Percentiles rank a stretch among this genome's conserved stretches.
Conservation (phyloP, 1,140 invertebrate genomes). For the Cyclina sinensis region DNA sequence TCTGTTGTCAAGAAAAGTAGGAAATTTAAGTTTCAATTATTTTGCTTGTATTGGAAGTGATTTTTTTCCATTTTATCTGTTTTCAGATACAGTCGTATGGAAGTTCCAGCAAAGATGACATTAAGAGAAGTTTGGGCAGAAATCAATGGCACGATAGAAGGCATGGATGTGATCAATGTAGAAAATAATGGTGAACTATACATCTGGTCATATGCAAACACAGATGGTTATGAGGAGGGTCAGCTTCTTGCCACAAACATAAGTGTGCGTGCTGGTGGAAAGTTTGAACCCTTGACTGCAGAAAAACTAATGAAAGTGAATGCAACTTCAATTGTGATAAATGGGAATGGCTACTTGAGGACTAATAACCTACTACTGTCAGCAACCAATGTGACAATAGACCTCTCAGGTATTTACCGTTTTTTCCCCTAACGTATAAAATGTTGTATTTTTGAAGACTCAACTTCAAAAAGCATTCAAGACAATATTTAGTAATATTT, state of each 20-base stretch:
- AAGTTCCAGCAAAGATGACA: constrained; percentile 71
- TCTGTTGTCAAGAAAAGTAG: no score
- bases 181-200: constrained; percentile 77
- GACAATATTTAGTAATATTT: background rate
- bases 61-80: no score
- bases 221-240: constrained; percentile 69
- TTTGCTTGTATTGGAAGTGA: no score
- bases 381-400: constrained; percentile 77
- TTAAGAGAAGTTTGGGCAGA: constrained; percentile 79
- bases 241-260: constrained; percentile 73
- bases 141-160: constrained; percentile 77
- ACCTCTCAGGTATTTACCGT: constrained; percentile 73
- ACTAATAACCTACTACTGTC: constrained; percentile 75
- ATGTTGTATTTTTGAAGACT: background rate
- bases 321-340: constrained; percentile 70
- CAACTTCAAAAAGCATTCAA: background rate
- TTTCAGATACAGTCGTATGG: constrained; percentile 73
- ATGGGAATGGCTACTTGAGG: constrained; percentile 77
- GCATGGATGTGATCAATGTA: constrained; percentile 72
- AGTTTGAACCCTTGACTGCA: constrained; percentile 75
- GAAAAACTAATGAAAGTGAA: constrained; percentile 69
- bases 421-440: no score
- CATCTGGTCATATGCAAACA: constrained; percentile 79
- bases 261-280: constrained; percentile 77
- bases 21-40: no score